Evolutionary conservation across 2,888 invertebrate species (phyloP), one percentile per base, ranked within the genome.

Genomic region (Scaptomyza parva): DNA sequence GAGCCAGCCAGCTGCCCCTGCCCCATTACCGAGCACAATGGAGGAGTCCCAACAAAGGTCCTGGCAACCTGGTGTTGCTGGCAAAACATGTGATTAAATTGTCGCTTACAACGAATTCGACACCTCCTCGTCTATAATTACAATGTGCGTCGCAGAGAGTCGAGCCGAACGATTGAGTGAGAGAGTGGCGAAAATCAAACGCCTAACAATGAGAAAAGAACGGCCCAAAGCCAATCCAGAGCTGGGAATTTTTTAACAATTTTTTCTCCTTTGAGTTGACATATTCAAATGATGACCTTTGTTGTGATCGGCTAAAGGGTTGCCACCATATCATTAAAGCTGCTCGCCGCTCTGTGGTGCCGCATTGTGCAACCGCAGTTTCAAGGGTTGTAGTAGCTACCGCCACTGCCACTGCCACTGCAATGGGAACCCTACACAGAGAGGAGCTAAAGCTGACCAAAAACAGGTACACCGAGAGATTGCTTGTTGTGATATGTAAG

Each of bases 261-360:
- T 37, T 37, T 61, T 58, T 33, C 9, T 17, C 8, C 14, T 11
- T 30, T 30, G 63, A 60, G 75, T 75, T 79, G 86, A 85, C 86
- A 82, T 76, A 82, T 82, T 85, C 82, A 82, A 82, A 82, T 85
- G 55, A 41, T 60, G 65, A 20, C 57, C 68, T 50, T 77, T 77
- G 77, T 77, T 77, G 22, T 78, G 78, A 77, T 77, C 62, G 77
- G 17, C 48, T 9, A 45, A 66, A 83, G 81, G 83, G 75, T 79
- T 79, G 72, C 81, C 79, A 81, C 66, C 76, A 84, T 88, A 89
- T 89, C 89, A 89, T 89, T 89, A 89, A 78, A 84, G 88, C 88
- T 82, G 86, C 75, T 65, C 54, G 70, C 73, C 66, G 58, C 89
- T 66, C 76, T 89, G 88, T 83, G 88, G 88, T 88, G 86, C 86